Evolutionary conservation across 2,113 vertebrate species (phyloP).

Genomic region (Aspiorhynchus laticeps): DNA sequence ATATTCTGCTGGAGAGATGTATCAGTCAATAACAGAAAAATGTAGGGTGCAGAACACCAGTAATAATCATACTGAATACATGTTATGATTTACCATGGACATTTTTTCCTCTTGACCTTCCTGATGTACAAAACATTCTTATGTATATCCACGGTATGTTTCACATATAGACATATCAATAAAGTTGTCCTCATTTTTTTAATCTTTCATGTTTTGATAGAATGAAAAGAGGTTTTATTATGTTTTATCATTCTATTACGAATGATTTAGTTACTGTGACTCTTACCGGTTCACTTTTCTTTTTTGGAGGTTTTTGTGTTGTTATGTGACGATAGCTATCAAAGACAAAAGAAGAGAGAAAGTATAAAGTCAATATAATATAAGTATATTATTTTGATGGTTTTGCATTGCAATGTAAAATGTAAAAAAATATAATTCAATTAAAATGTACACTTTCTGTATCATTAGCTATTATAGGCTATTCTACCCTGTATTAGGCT

Average conservation of each 20-base stretch:
- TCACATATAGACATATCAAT: not conserved
- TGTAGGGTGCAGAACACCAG: not conserved
- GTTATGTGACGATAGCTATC: constrained; percentile 75
- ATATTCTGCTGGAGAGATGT: constrained; percentile 36
- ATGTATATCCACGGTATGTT: not conserved
- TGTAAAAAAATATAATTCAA: not conserved
- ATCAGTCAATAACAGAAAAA: constrained; percentile 31
- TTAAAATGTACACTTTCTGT: not conserved
- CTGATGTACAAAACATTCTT: not conserved
- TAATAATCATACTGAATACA: constrained; percentile 38
- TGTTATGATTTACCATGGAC: constrained; percentile 26
- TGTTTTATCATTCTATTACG: not conserved
- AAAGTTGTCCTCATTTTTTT: not conserved
- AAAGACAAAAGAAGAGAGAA: constrained; percentile 34
- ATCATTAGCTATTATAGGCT: no score
- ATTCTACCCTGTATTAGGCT: not conserved
- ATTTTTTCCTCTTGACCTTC: not conserved
- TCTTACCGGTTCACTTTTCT: constrained; percentile 73
- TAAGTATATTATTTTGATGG: not conserved
- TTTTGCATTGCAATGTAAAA: not conserved
- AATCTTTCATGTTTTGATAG: not conserved
- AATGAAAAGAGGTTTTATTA: not conserved
- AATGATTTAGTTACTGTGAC: not conserved
- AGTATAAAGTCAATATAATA: not conserved
- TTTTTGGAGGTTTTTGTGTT: constrained; percentile 73